A percentile compares a stretch with the other conserved stretches of the same genome.
Conservation (phyloP, 2,113 vertebrate genomes). For the Antigone vipio region DNA sequence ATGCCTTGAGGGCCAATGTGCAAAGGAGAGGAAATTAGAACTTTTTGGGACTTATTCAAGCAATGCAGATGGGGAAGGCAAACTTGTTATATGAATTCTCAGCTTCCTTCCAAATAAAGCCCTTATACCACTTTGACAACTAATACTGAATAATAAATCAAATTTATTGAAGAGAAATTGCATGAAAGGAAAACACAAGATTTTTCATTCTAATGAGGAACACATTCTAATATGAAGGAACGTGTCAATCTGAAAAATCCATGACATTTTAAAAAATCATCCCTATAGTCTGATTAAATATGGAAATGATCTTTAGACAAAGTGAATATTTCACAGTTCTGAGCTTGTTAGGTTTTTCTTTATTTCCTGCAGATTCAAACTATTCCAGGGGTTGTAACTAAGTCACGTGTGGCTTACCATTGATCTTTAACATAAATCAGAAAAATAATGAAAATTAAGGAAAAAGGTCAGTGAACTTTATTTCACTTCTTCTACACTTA, state of each 20-base stretch:
- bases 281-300: not conserved
- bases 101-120: not conserved
- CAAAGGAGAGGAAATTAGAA: not conserved
- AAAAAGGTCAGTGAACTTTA: slow-evolving; percentile 36
- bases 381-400: not conserved
- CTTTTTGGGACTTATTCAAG: not conserved
- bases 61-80: not conserved
- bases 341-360: not conserved
- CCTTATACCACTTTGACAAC: not conserved
- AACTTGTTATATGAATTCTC: not conserved
- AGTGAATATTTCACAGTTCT: slow-evolving; percentile 1
- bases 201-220: not conserved
- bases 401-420: not conserved
- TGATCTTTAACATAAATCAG: slow-evolving; percentile 13
- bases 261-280: not conserved
- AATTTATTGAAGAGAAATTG: not conserved
- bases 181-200: not conserved
- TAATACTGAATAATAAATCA: not conserved
- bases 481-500: not conserved
- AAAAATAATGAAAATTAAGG: slow-evolving; percentile 13
- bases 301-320: slow-evolving; percentile 13
- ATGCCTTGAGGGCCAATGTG: not conserved
- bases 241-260: not conserved
- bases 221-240: not conserved
- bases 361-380: not conserved